Percentiles rank a stretch among this genome's conserved stretches.
Evolutionary conservation across 2,888 invertebrate genomes (phyloP).

Genomic region (Trissolcus brochymenae): DNA sequence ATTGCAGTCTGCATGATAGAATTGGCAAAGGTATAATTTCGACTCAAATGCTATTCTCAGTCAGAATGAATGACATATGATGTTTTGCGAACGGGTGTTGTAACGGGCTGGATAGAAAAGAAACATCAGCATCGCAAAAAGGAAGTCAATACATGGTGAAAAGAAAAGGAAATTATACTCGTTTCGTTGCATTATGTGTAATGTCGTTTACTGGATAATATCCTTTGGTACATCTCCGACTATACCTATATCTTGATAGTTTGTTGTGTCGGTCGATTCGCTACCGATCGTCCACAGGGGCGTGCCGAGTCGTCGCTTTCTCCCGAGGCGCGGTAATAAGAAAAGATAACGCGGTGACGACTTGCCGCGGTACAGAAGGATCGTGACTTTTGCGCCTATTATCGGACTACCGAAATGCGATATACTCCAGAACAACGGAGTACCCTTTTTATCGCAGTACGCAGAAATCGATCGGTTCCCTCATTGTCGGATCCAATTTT

Average conservation of each 20-base stretch:
- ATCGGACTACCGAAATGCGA: conserved; percentile 46
- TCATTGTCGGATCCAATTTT: conserved; percentile 6
- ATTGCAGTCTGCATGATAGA: no score
- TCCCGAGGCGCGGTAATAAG: conserved; percentile 57
- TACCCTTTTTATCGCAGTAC: conserved; percentile 38
- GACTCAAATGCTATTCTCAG: conserved; percentile 4
- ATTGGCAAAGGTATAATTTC: no score
- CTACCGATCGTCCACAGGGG: conserved; percentile 54
- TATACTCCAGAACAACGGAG: conserved; percentile 27
- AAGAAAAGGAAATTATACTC: conserved; percentile 49
- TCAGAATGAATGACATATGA: conserved; percentile 23
- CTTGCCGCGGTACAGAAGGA: conserved; percentile 32
- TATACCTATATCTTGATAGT: conserved; percentile 48
- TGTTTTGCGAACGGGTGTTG: conserved; percentile 21
- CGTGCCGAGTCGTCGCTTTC: conserved; percentile 58
- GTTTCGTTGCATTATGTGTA: conserved; percentile 50
- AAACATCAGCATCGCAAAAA: conserved; percentile 23
- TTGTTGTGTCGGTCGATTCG: conserved; percentile 53
- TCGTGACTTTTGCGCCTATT: conserved; percentile 51
- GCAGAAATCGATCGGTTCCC: conserved; percentile 8
- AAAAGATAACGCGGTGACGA: conserved; percentile 51
- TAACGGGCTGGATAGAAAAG: conserved; percentile 45
- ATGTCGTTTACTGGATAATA: conserved; percentile 54
- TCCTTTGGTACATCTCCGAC: conserved; percentile 56
- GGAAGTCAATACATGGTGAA: conserved; percentile 52